Evolutionary conservation across 2,113 vertebrate genomes (phyloP).

Genomic region (Alethe castanea): DNA sequence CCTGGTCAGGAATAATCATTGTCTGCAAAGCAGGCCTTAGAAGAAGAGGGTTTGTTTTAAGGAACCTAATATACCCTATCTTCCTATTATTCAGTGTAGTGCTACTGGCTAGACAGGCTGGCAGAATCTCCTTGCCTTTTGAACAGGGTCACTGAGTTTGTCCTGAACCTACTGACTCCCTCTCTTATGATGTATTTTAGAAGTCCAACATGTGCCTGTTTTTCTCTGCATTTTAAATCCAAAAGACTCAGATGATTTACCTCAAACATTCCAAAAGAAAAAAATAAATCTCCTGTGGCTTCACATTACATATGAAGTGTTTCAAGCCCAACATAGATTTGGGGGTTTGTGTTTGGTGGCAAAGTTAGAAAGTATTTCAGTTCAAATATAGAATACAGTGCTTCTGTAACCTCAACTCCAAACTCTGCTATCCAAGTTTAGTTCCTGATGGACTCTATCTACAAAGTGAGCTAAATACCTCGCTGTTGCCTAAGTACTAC

Average conservation of each 20-base stretch:
- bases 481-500: background rate
- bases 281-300: constrained; percentile 41
- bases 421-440: background rate
- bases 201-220: background rate
- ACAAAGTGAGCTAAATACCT: background rate
- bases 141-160: background rate
- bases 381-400: constrained; percentile 3
- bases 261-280: constrained; percentile 27
- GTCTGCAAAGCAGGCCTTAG: background rate
- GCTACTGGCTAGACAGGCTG: background rate
- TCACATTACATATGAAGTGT: constrained; percentile 3
- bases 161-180: background rate
- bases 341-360: background rate
- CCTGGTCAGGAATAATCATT: background rate
- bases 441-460: background rate
- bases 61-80: background rate
- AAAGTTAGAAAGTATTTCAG: constrained; percentile 18
- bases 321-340: constrained; percentile 8
- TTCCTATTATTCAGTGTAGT: background rate
- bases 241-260: background rate
- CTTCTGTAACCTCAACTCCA: background rate
- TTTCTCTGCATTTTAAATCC: background rate
- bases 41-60: background rate
- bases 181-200: background rate
- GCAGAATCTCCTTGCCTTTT: background rate